A percentile compares a stretch with the other conserved stretches of the same genome.
Conservation (phyloP, 1,140 invertebrate genomes). For the Meloidogyne hapla region DNA sequence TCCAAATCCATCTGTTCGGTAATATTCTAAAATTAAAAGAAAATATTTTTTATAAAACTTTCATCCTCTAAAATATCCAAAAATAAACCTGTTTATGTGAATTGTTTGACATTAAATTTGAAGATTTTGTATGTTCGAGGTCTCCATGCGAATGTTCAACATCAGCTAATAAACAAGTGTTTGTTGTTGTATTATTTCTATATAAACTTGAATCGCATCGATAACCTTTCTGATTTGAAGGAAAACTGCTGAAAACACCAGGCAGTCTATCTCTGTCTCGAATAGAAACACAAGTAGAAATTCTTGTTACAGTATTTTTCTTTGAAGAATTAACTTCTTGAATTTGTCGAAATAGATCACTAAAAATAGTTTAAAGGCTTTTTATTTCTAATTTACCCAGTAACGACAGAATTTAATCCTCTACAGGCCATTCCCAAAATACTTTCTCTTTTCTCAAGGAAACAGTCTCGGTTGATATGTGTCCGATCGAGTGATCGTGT, state of each 20-base stretch:
- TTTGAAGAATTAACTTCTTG: not conserved
- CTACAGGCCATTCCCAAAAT: conserved; percentile 24
- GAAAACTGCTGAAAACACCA: conserved; percentile 26
- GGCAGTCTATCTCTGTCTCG: conserved; percentile 8
- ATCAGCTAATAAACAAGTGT: not conserved
- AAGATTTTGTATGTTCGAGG: not conserved
- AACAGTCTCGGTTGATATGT: not conserved
- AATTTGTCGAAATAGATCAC: conserved; percentile 23
- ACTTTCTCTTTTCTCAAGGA: conserved; percentile 27
- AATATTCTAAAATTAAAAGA: not conserved
- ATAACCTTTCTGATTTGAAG: conserved; percentile 2
- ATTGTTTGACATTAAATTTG: not conserved
- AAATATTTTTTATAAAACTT: too few relatives aligned
- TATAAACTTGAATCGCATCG: not conserved
- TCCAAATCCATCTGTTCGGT: conserved; percentile 9
- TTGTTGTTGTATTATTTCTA: not conserved
- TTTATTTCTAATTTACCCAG: conserved; percentile 25
- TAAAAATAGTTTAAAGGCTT: too few relatives aligned
- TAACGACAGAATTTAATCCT: conserved; percentile 18
- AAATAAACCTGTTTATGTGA: not conserved
- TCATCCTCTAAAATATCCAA: too few relatives aligned
- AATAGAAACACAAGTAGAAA: conserved; percentile 19
- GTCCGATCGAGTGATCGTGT: not conserved
- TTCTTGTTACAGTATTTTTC: not conserved
- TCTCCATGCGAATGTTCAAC: too few relatives aligned